Evolutionary conservation across 2,888 invertebrate species (phyloP).

Genomic region (Myathropa florea): DNA sequence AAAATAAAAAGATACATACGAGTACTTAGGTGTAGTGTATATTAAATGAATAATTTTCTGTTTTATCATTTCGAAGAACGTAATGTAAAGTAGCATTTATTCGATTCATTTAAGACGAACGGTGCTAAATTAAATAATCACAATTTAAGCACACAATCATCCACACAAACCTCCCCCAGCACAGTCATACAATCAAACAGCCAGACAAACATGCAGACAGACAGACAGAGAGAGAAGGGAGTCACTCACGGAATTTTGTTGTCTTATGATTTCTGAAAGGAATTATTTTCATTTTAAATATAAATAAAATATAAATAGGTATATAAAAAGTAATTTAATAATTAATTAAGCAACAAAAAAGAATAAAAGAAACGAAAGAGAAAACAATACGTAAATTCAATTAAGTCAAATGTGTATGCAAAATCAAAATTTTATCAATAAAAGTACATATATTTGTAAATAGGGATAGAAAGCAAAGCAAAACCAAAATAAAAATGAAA

Average conservation of each 20-base stretch:
- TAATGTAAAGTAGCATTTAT: conserved; percentile 7
- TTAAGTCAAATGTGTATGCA: conserved; percentile 68
- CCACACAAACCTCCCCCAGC: neutral
- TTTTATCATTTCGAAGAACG: too few relatives aligned
- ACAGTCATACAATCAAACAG: neutral
- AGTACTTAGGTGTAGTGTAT: neutral
- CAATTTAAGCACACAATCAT: conserved; percentile 40
- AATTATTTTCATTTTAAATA: neutral
- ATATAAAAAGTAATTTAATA: conserved; percentile 5
- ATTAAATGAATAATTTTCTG: too few relatives aligned
- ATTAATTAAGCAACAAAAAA: neutral
- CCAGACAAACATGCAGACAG: neutral
- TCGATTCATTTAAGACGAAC: conserved; percentile 41
- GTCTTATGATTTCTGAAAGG: conserved; percentile 31
- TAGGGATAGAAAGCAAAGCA: conserved; percentile 29
- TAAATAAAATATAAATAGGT: conserved; percentile 13
- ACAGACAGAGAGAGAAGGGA: neutral
- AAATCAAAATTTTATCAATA: conserved; percentile 70
- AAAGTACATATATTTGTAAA: conserved; percentile 51
- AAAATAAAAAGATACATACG: conserved; percentile 26
- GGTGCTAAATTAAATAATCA: conserved; percentile 64
- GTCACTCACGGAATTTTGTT: conserved; percentile 33
- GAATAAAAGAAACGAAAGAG: neutral
- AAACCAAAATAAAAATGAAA: conserved; percentile 37
- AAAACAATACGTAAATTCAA: conserved; percentile 65